Percentiles rank a stretch among this genome's conserved stretches.
phyloP scores from a whole-genome alignment of 2,113 vertebrate genomes.

The Bagarius yarrelli region DNA sequence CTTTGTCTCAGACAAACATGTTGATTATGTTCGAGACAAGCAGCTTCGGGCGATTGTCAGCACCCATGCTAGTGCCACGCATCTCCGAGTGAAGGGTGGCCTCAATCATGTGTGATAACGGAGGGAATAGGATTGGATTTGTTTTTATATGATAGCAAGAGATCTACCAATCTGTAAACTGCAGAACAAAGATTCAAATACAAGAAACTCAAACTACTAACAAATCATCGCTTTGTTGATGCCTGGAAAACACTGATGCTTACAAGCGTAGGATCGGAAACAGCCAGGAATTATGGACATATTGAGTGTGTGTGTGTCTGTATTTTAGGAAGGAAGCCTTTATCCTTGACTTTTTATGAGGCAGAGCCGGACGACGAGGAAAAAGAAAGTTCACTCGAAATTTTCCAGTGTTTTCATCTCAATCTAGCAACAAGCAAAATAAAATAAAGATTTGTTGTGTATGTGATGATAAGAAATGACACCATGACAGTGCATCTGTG shows the following conservation, averaged over 20 bases:
- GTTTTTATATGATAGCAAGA: neutral
- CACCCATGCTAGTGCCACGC: neutral
- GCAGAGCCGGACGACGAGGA: conserved; percentile 12
- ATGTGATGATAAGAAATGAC: neutral
- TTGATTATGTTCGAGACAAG: conserved; percentile 49
- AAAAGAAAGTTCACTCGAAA: neutral
- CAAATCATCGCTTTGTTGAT: neutral
- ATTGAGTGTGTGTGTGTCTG: conserved; percentile 6
- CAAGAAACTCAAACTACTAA: neutral
- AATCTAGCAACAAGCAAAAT: neutral
- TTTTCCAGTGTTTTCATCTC: conserved; percentile 15
- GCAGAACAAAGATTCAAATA: neutral
- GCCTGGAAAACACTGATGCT: neutral
- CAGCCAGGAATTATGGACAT: neutral
- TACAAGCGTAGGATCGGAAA: neutral
- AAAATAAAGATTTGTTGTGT: neutral
- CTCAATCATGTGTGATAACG: neutral
- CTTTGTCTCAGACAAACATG: conserved; percentile 45
- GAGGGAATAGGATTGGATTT: neutral
- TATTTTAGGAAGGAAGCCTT: conserved; percentile 24
- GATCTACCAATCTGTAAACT: neutral
- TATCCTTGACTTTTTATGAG: conserved; percentile 21
- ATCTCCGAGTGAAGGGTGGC: neutral
- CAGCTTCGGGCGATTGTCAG: conserved; percentile 30
- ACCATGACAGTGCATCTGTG: neutral